These are phyloP conservation scores for Vulpes ferrilata DNA, from an alignment of 2,113 vertebrate genomes.

Conservation along the genomic window DNA sequence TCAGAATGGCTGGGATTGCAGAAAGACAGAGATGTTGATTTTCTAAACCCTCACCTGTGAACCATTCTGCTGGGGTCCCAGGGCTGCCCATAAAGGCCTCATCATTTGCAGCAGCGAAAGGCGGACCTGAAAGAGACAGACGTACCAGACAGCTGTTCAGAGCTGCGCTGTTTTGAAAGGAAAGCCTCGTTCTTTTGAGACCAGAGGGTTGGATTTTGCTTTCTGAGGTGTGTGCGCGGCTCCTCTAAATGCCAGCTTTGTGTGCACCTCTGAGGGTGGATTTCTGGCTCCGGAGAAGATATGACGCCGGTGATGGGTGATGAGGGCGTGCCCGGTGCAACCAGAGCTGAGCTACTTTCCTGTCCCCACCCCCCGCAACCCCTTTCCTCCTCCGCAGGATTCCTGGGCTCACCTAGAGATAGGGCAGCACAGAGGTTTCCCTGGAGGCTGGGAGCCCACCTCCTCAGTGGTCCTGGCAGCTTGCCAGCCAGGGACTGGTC, in stretches of 20 bases:
- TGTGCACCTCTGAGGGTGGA: conserved; percentile 12
- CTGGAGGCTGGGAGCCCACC: background rate
- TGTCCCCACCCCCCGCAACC: background rate
- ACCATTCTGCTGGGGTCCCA: background rate
- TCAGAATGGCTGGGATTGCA: background rate
- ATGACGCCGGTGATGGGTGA: background rate
- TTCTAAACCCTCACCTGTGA: background rate
- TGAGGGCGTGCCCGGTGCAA: background rate
- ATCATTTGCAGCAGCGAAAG: background rate
- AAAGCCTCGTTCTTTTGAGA: background rate
- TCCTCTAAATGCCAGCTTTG: conserved; percentile 51
- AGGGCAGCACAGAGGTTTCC: background rate
- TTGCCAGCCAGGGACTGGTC: background rate
- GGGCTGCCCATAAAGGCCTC: background rate
- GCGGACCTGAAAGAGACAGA: background rate
- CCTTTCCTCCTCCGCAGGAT: background rate
- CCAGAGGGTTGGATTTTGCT: background rate
- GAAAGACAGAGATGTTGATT: background rate
- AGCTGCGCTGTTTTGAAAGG: background rate
- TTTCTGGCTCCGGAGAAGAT: conserved; percentile 59
- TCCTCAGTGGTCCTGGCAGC: background rate
- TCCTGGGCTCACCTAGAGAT: background rate
- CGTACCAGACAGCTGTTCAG: background rate
- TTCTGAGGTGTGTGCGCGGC: background rate
- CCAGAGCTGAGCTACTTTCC: conserved; percentile 63